Evolutionary conservation across 2,113 vertebrate species (phyloP), one percentile per base, ranked within the genome.

Genomic region (Meles meles): DNA sequence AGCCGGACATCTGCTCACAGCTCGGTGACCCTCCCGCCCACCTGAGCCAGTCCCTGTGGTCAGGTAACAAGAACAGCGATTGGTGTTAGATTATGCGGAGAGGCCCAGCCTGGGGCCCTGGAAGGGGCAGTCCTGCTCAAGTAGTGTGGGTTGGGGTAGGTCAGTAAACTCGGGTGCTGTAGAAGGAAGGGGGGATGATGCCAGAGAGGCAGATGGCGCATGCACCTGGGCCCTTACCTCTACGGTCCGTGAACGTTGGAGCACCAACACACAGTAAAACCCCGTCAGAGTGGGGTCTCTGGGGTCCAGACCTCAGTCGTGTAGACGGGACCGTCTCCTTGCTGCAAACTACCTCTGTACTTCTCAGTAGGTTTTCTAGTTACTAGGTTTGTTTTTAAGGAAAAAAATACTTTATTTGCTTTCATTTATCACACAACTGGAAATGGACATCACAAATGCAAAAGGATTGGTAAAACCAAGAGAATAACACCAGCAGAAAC

Each of bases 191-290:
- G n/a, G 12, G 42, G 6, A 11, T 21, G 5, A 7, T 29, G 7
- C 14, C 1, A 12, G n/a, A 34, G 55, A 63, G 89, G 49, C 12
- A 1, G 1, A 18, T 29, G 1, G 1, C 0, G 5, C 17, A 0
- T 5, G 10, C 6, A 9, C 44, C 8, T 0, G 57, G 1, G 63
- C 72, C 25, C 65, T 59, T 1, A 6, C 11, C 6, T 23, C 2
- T 2, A 9, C 0, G 4, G 1, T 5, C 71, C 6, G n/a, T 31
- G 52, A 8, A 14, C 0, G 0, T 0, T 29, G 49, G 21, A 21
- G 31, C 17, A 14, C 44, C 27, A 3, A 7, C 0, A 47, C 42
- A 2, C 15, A 1, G 34, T 21, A 13, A 31, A 34, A 55, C 39
- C 9, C 44, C 52, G 1, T 2, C 18, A 23, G 1, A 7, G 13